Evolutionary conservation across 2,113 vertebrate species (phyloP), one percentile per base, ranked within the genome.

Genomic region (Tupaia tana): DNA sequence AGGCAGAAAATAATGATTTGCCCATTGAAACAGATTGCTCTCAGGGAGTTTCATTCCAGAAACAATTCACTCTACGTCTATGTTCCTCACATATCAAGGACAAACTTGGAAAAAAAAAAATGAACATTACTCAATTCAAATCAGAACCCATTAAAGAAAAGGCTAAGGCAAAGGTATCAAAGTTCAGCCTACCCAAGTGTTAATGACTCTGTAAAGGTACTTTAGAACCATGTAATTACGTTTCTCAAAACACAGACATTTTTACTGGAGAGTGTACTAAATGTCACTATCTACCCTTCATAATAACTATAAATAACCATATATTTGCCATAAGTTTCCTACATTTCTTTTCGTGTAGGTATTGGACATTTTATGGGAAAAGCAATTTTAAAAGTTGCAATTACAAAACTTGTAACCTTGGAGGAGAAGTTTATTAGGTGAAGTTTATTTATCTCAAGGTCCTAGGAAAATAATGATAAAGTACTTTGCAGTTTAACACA

Each of bases 91-190:
- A 90, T 29, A 90, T 58, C 93, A 97, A 97, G 97, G 97, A 89
- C 97, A 97, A 96, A 96, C 52, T 58, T 89, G 27, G n/a, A 4
- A 1, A 16, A 22, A 75, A 67, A 84, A 58, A 85, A 93, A 69
- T 67, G 54, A 91, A 89, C 73, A 74, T 27, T 82, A 92, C 56
- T 89, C 89, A 94, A 27, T 69, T 95, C 94, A 95, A 91, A 96
- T 95, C 84, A 94, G 86, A 95, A 71, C n/a, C 95, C 96, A 97
- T 96, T 97, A 97, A 93, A 87, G 77, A 86, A 75, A 93, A 95
- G 95, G 92, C 73, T 92, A 94, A 94, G 95, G 81, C 95, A 91
- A 91, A 93, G n/a, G 77, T 89, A 88, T 43, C 88, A 85, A 95
- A 97, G 97, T 95, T 96, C 97, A 97, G 77, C 71, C 90, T 90